Percentiles rank a stretch among this genome's conserved stretches.
phyloP scores from a whole-genome alignment of 2,113 vertebrate species.

The Nerophis ophidion region DNA sequence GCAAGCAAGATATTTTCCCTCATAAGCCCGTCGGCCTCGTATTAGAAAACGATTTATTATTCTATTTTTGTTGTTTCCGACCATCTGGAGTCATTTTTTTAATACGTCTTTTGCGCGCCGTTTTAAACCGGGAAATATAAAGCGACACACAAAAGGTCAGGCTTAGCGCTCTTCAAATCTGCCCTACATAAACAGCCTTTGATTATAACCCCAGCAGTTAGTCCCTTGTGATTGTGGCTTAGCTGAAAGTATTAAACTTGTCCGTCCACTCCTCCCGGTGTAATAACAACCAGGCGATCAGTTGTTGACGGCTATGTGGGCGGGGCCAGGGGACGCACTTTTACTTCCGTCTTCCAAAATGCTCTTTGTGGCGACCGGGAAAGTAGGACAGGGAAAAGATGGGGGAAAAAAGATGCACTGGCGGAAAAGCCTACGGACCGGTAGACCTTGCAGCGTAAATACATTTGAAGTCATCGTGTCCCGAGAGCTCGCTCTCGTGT shows the following conservation, averaged over 20 bases:
- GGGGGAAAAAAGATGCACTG: constrained; percentile 36
- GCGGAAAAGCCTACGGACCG: constrained; percentile 30
- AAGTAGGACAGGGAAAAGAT: constrained; percentile 36
- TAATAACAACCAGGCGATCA: constrained; percentile 48
- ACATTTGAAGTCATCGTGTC: constrained; percentile 51
- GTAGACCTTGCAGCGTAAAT: constrained; percentile 60
- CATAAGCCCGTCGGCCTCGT: constrained; percentile 46
- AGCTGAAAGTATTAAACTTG: constrained; percentile 65
- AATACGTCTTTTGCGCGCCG: constrained; percentile 53
- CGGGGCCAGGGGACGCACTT: background rate
- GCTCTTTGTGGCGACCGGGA: constrained; percentile 32
- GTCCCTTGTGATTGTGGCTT: constrained; percentile 68
- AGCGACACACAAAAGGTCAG: constrained; percentile 66
- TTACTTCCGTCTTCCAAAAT: no score
- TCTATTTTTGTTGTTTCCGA: constrained; percentile 14
- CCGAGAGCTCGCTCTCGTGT: constrained; percentile 40
- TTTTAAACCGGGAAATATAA: constrained; percentile 62
- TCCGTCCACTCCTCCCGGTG: constrained; percentile 49
- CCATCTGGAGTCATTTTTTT: constrained; percentile 61
- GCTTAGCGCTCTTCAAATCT: constrained; percentile 63
- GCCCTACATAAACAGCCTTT: constrained; percentile 69
- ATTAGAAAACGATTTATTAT: constrained; percentile 59
- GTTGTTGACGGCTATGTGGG: constrained; percentile 17
- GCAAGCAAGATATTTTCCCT: constrained; percentile 52
- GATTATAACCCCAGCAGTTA: constrained; percentile 61